These are phyloP conservation scores for Numenius arquata DNA, from an alignment of 2,113 vertebrate species.

Conservation along the genomic window DNA sequence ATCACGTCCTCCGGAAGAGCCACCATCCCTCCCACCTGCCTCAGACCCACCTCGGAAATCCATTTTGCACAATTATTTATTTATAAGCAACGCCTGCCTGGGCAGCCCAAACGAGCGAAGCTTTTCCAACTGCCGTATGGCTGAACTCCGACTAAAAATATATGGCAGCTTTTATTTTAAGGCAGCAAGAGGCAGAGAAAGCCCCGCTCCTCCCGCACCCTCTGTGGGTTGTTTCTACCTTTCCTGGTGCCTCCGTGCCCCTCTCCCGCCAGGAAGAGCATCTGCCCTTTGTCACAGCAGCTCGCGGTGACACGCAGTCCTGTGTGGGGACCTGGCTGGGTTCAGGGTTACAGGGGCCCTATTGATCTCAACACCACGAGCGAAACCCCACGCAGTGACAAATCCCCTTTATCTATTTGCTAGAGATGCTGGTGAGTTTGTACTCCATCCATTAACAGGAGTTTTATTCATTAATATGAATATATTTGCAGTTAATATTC, in stretches of 20 bases:
- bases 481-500: no score
- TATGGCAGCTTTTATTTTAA: fast-evolving
- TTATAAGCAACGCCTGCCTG: fast-evolving
- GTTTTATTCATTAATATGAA: background rate
- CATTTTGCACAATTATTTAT: background rate
- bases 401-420: background rate
- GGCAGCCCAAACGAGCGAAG: background rate
- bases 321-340: background rate
- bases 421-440: background rate
- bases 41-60: fast-evolving
- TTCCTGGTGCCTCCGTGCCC: background rate
- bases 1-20: background rate
- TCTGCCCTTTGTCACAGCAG: background rate
- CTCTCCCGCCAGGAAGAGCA: background rate
- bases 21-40: background rate
- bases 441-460: background rate
- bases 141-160: background rate
- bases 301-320: background rate
- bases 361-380: background rate
- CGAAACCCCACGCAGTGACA: background rate
- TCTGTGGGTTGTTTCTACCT: background rate
- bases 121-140: fast-evolving
- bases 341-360: background rate
- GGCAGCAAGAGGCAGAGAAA: background rate
- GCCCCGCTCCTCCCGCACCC: background rate